Conservation (phyloP, 2,888 invertebrate species). For the Phortica okadai region DNA sequence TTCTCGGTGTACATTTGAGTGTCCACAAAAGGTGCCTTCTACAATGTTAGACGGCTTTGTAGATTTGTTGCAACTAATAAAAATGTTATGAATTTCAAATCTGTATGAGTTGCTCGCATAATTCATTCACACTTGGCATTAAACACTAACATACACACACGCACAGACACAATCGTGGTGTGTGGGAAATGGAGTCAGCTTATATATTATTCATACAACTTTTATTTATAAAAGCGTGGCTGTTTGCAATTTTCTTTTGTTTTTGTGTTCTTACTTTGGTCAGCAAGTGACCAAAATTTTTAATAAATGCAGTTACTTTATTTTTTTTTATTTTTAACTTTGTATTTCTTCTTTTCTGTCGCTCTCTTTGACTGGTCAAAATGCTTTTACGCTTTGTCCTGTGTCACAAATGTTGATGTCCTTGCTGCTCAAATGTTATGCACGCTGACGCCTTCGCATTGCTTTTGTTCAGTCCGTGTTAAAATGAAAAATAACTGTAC, state of each 20-base stretch:
- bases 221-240: constrained; percentile 7
- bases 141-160: too few relatives aligned
- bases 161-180: too few relatives aligned
- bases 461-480: constrained; percentile 9
- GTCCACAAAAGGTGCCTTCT: too few relatives aligned
- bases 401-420: constrained; percentile 58
- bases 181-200: neutral
- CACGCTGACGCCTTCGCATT: constrained; percentile 4
- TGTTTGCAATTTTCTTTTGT: too few relatives aligned
- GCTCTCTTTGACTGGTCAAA: constrained; percentile 47
- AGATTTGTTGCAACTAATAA: constrained; percentile 40
- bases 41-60: too few relatives aligned
- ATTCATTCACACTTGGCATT: constrained; percentile 31
- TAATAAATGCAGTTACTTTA: constrained; percentile 55
- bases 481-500: constrained; percentile 18
- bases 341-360: constrained; percentile 27
- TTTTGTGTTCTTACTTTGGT: neutral
- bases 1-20: too few relatives aligned
- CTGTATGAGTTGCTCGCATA: constrained; percentile 32
- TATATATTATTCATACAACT: constrained; percentile 20
- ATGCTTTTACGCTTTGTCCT: constrained; percentile 36
- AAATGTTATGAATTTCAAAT: constrained; percentile 51
- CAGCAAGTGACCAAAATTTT: constrained; percentile 49
- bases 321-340: constrained; percentile 35
- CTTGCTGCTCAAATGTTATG: neutral